These are phyloP conservation scores for Cephus spinipes DNA, from an alignment of 2,888 invertebrate species.

Conservation along the genomic window DNA sequence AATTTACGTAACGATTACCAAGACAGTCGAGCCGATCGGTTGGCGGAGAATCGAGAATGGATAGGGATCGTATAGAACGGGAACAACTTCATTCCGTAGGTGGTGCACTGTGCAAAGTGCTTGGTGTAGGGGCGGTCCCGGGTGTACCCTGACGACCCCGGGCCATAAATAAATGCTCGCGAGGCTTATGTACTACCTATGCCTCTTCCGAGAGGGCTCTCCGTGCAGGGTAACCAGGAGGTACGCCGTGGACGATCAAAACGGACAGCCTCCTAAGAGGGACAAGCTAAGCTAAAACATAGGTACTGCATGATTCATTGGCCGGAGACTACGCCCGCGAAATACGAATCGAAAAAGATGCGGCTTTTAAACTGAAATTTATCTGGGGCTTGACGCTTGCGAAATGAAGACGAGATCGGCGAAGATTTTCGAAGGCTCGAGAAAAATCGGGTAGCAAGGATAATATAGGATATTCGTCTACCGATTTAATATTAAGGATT, in stretches of 20 bases:
- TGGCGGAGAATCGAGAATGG: slow-evolving; percentile 39
- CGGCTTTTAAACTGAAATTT: background rate
- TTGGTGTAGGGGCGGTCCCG: slow-evolving; percentile 57
- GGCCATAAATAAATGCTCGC: slow-evolving; percentile 65
- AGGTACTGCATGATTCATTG: slow-evolving; percentile 57
- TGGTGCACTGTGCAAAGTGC: slow-evolving; percentile 51
- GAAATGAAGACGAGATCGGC: background rate
- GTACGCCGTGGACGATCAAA: slow-evolving; percentile 62
- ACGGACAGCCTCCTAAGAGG: slow-evolving; percentile 58
- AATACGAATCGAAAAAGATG: background rate
- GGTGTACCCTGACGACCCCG: slow-evolving; percentile 61
- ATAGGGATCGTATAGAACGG: slow-evolving; percentile 26
- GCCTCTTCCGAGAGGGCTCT: slow-evolving; percentile 36
- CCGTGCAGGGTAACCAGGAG: slow-evolving; percentile 53
- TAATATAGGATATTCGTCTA: background rate
- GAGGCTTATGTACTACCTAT: slow-evolving; percentile 49
- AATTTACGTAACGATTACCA: background rate
- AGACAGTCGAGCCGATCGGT: slow-evolving; percentile 6
- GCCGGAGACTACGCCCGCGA: slow-evolving; percentile 6
- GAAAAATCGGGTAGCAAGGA: background rate
- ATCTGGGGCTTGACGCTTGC: background rate
- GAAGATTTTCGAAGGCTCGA: background rate
- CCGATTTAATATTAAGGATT: background rate
- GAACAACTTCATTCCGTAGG: slow-evolving; percentile 57
- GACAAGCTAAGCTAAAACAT: slow-evolving; percentile 44